Evolutionary conservation across 2,888 invertebrate genomes (phyloP).

Genomic region (Drosophila histrio): DNA sequence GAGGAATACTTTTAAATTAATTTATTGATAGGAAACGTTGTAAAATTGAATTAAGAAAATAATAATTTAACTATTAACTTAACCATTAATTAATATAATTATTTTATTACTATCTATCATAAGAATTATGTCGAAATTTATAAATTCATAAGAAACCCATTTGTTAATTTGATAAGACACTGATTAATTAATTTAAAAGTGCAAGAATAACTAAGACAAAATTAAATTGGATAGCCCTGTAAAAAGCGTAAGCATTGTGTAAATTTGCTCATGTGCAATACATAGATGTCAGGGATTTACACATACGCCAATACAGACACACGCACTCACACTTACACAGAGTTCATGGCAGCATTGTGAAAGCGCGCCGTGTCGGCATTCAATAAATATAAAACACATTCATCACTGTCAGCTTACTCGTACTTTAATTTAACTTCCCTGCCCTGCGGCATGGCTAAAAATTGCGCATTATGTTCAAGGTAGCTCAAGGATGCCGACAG

Average conservation of each 20-base stretch:
- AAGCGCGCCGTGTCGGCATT: slow-evolving; percentile 27
- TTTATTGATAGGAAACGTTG: too few relatives aligned
- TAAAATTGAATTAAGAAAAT: too few relatives aligned
- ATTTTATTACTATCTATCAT: too few relatives aligned
- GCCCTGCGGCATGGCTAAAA: slow-evolving; percentile 13
- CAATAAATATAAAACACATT: slow-evolving; percentile 69
- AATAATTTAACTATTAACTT: too few relatives aligned
- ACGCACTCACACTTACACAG: background rate
- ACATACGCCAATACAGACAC: slow-evolving; percentile 3
- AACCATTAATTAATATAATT: too few relatives aligned
- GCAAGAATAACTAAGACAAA: background rate
- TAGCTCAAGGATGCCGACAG: slow-evolving; percentile 24
- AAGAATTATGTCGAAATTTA: too few relatives aligned
- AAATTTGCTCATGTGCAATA: slow-evolving; percentile 18
- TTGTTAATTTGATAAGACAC: too few relatives aligned
- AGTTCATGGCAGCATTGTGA: slow-evolving; percentile 12
- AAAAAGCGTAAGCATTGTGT: background rate
- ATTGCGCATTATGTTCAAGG: slow-evolving; percentile 13
- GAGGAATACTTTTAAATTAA: too few relatives aligned
- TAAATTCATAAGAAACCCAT: too few relatives aligned
- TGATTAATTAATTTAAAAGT: background rate
- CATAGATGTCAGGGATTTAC: slow-evolving; percentile 26
- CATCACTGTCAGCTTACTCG: slow-evolving; percentile 68
- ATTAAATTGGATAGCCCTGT: background rate
- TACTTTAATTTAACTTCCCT: slow-evolving; percentile 39